Base-by-base conservation (phyloP, 1,140 invertebrate genomes). In the Notospermus geniculatus region DNA sequence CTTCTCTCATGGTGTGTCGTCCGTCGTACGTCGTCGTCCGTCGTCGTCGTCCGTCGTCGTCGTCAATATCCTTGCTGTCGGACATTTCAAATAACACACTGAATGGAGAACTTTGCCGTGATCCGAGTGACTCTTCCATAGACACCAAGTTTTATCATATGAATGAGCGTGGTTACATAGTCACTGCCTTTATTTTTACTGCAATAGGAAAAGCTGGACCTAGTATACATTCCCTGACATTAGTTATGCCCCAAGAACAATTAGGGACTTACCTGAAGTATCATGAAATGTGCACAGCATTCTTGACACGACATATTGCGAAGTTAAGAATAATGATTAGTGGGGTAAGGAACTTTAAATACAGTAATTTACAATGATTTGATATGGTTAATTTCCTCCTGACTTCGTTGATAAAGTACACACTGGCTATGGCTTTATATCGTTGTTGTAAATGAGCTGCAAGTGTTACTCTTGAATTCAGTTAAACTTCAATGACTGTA, bases 51-150 rank as follows among this genome's bases (percentile, higher is more conserved):
- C n/a, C n/a, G n/a, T n/a, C n/a, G n/a, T n/a, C n/a, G n/a, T n/a
- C n/a, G n/a, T n/a, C n/a, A n/a, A n/a, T 57, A 5, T 59, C 39
- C 46, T 60, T 67, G 11, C 54, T 75, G 7, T 62, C 62, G 28
- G 65, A 70, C 45, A 60, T 75, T 17, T 71, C 68, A 25, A 65
- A 59, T 30, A 72, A 75, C 57, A 67, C 70, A n/a, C 64, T 77
- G 23, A 73, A 66, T 54, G 73, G 75, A 32, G 75, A 77, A 60
- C 73, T 77, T 27, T 74, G 71, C 59, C 55, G 72, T 22, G 70
- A 75, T 56, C 52, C 67, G 17, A 43, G 66, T 29, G 67, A 64
- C 41, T 63, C 67, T 45, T 62, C 62, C 56, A 65, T 74, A 32
- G 72, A 77, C 54, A 69, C 66, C 54, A 72, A 74, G 41, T 71